Evolutionary conservation across 2,797 vertebrate species (phyloP), one percentile per base, ranked within the genome.

Genomic region (Chelon auratus): DNA sequence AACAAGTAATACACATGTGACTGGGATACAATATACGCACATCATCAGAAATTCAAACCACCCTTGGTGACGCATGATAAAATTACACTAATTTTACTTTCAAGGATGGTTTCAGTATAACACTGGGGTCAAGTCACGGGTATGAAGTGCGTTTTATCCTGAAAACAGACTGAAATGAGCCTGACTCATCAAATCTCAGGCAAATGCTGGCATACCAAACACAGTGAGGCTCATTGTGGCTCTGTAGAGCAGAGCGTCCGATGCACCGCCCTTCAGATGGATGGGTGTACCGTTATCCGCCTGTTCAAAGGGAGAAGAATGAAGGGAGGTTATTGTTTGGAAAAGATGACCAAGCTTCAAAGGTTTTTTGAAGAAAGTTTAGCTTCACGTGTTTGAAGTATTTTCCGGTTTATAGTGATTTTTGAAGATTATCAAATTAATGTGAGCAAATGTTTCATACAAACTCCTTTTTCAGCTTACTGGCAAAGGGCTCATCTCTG

Each of bases 231-330:
- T 9, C 87, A 95, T 88, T 62, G 96, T 97, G 68, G 85, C 14
- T 78, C 89, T 93, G 81, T 94, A 96, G 74, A 96, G 85, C 39
- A 96, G 0, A 36, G 82, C 53, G 85, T 96, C 96, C 68, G 72
- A 81, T 18, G 75, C 0, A 0, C 95, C 96, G 12, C 95, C 96
- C 87, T 96, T 97, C 18, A 97, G 93, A 88, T 97, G 78, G 73
- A 97, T 90, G 17, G 95, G 95, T n/a, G 96, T 39, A 17, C 92
- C 94, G 85, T 96, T 94, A 86, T 96, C 94, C 77, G 95, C 95
- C 96, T 97, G 86, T 57, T 80, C 80, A 83, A 68, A 68, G 65
- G 70, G 37, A 2, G 1, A 69, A 67, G 62, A 68, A 47, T 0
- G 8, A 79, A 76, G 24, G 8, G 13, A 55, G 11, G 52, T 9